Conservation (phyloP, 2,797 vertebrate genomes). For the Paratrypauchen microcephalus region DNA sequence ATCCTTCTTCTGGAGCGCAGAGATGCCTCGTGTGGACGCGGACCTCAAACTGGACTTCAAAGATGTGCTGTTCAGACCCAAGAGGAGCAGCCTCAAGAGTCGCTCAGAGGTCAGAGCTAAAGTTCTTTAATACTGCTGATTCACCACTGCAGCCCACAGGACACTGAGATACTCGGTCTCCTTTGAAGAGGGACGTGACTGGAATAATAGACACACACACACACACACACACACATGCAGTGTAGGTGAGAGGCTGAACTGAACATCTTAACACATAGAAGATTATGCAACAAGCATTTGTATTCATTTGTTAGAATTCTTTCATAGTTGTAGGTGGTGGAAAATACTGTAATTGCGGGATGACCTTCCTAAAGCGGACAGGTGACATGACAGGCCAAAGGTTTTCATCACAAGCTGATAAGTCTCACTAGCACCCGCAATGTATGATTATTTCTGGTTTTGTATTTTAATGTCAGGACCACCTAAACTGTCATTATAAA, state of each 20-base stretch:
- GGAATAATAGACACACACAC: conserved; percentile 8
- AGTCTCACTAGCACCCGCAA: too few relatives aligned
- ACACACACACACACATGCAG: conserved; percentile 9
- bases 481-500: not conserved
- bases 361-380: conserved; percentile 66
- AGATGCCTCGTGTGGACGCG: conserved; percentile 91
- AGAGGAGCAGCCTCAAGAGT: conserved; percentile 96
- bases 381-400: conserved; percentile 7
- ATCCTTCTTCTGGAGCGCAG: conserved; percentile 41
- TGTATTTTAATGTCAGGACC: not conserved
- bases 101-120: conserved; percentile 87
- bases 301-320: not conserved
- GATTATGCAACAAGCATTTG: not conserved
- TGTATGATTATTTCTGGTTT: not conserved
- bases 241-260: not conserved
- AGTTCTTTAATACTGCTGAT: conserved; percentile 7
- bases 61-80: conserved; percentile 95
- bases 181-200: conserved; percentile 18
- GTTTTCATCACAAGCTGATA: not conserved
- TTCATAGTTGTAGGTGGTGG: conserved; percentile 7
- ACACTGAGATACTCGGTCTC: conserved; percentile 11
- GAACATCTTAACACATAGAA: not conserved
- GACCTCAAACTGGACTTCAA: conserved; percentile 99
- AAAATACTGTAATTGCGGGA: not conserved
- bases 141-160: not conserved